These are phyloP conservation scores for Nebria brevicollis DNA, from an alignment of 2,888 invertebrate genomes.

Conservation along the genomic window DNA sequence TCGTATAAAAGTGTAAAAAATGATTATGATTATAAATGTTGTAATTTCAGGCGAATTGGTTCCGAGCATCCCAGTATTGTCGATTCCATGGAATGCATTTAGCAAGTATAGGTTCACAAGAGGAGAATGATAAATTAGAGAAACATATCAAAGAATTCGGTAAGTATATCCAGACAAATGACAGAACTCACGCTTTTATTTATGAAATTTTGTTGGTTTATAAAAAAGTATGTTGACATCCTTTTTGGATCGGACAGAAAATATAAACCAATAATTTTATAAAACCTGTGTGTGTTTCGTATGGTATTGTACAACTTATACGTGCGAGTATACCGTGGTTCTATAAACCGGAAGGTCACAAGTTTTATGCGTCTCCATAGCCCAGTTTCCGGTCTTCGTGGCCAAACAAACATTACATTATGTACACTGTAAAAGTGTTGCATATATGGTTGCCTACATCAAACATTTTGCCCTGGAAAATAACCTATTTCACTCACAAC, in stretches of 20 bases:
- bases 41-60: slow-evolving; percentile 87
- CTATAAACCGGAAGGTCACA: slow-evolving; percentile 1
- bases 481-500: background rate
- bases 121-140: slow-evolving; percentile 89
- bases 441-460: no score
- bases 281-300: no score
- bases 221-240: no score
- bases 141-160: slow-evolving; percentile 91
- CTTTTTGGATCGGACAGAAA: background rate
- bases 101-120: slow-evolving; percentile 88
- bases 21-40: slow-evolving; percentile 25
- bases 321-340: background rate
- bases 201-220: no score
- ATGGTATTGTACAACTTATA: background rate
- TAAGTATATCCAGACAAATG: slow-evolving; percentile 59
- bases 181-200: no score
- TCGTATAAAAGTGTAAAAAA: no score
- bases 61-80: slow-evolving; percentile 90
- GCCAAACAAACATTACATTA: background rate
- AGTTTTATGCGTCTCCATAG: background rate
- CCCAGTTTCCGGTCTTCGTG: background rate
- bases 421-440: no score
- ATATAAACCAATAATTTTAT: background rate
- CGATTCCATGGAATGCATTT: slow-evolving; percentile 94
- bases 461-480: background rate